These are phyloP conservation scores for Rafetus swinhoei DNA, from an alignment of 2,113 vertebrate species.

Conservation along the genomic window DNA sequence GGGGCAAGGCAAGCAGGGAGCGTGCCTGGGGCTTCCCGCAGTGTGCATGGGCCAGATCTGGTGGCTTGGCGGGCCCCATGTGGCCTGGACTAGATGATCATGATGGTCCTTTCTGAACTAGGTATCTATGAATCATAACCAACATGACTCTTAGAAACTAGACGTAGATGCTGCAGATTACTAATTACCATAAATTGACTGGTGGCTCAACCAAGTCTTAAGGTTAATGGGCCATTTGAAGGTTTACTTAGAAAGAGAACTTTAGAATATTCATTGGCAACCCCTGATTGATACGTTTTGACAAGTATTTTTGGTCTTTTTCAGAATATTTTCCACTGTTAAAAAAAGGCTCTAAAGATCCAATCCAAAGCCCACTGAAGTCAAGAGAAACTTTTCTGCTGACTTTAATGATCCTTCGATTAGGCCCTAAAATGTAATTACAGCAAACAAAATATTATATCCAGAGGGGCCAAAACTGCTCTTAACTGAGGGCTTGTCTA, in stretches of 20 bases:
- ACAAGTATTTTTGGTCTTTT: background rate
- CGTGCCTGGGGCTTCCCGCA: no score
- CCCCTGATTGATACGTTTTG: background rate
- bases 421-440: background rate
- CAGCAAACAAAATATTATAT: background rate
- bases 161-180: background rate
- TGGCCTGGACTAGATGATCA: no score
- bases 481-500: background rate
- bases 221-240: background rate
- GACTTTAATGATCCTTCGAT: background rate
- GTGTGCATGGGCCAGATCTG: no score
- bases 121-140: background rate
- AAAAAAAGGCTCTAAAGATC: background rate
- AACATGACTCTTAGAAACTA: background rate
- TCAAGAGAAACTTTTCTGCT: background rate
- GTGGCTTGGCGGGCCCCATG: no score
- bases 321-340: background rate
- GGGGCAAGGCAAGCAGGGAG: no score
- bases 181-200: background rate
- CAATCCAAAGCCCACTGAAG: background rate
- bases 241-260: background rate
- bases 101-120: no score
- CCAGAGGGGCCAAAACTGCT: background rate
- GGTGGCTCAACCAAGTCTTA: background rate
- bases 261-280: background rate